A percentile compares a stretch with the other conserved stretches of the same genome.
These are phyloP conservation scores for Metaphire vulgaris DNA, from an alignment of 1,140 invertebrate genomes.

Conservation along the genomic window DNA sequence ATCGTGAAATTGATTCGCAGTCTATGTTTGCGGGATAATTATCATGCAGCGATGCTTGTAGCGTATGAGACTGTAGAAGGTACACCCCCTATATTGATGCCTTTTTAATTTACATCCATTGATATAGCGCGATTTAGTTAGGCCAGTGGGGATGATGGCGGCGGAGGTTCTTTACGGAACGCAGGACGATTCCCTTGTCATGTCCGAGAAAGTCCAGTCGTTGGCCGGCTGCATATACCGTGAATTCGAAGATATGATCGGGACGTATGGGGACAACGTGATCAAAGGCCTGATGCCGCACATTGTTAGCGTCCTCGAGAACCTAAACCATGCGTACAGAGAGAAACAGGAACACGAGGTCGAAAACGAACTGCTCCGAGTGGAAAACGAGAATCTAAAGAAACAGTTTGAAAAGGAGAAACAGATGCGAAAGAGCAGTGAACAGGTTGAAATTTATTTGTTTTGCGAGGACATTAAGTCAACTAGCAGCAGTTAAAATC, in stretches of 20 bases:
- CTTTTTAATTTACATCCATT: too few relatives aligned
- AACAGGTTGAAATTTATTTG: constrained; percentile 65
- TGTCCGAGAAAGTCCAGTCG: constrained; percentile 93
- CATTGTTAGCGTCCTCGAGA: constrained; percentile 94
- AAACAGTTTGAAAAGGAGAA: constrained; percentile 99
- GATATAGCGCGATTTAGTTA: too few relatives aligned
- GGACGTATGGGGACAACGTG: constrained; percentile 93
- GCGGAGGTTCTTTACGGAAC: neutral
- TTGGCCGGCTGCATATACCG: constrained; percentile 95
- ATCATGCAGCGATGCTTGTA: too few relatives aligned
- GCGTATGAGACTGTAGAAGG: too few relatives aligned
- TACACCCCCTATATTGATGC: too few relatives aligned
- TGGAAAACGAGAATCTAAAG: constrained; percentile 97
- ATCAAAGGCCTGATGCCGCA: constrained; percentile 93
- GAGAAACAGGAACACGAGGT: constrained; percentile 96
- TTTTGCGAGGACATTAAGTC: too few relatives aligned
- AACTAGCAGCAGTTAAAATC: too few relatives aligned
- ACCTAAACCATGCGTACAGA: constrained; percentile 87
- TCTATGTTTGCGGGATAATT: too few relatives aligned
- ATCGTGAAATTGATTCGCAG: too few relatives aligned
- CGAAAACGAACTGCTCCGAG: constrained; percentile 88
- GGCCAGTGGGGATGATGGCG: too few relatives aligned
- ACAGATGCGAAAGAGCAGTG: constrained; percentile 82
- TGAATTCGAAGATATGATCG: constrained; percentile 97
- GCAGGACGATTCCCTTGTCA: constrained; percentile 44